These are phyloP conservation scores for Acropora yongei DNA, from an alignment of 64 coral and sea anemone genomes.

Conservation along the genomic window DNA sequence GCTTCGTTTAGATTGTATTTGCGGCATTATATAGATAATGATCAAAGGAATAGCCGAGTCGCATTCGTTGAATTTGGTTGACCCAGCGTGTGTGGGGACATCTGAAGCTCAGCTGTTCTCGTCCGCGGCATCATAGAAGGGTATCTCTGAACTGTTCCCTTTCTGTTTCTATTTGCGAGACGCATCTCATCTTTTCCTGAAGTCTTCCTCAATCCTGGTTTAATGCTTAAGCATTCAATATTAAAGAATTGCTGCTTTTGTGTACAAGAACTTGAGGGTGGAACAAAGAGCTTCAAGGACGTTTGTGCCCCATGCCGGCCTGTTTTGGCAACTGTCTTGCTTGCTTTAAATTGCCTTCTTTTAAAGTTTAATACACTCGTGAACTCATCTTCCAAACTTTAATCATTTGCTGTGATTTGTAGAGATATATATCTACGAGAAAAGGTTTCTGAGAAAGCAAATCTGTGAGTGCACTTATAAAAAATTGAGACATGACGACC, in stretches of 20 bases:
- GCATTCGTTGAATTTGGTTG: too few species aligned
- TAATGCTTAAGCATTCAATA: background rate
- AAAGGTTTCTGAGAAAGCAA: background rate
- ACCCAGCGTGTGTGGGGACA: too few species aligned
- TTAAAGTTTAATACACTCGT: too few species aligned
- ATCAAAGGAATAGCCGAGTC: background rate
- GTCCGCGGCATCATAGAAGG: too few species aligned
- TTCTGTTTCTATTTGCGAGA: background rate
- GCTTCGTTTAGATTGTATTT: background rate
- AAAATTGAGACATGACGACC: background rate
- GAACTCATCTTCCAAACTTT: background rate
- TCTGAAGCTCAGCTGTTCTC: too few species aligned
- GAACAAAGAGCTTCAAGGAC: background rate
- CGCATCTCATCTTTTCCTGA: slow-evolving; percentile 8
- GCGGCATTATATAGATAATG: background rate
- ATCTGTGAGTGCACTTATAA: background rate
- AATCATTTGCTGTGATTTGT: background rate
- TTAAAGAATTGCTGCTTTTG: background rate
- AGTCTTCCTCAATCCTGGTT: background rate
- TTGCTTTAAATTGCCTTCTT: too few species aligned
- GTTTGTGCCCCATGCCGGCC: background rate
- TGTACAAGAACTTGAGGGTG: background rate
- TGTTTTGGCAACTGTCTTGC: background rate
- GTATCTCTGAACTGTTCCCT: slow-evolving; percentile 19
- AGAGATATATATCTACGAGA: background rate